A percentile compares a stretch with the other conserved stretches of the same genome.
Evolutionary conservation across 2,113 vertebrate genomes (phyloP).

Genomic region (Forbesichthys papilliferus): DNA sequence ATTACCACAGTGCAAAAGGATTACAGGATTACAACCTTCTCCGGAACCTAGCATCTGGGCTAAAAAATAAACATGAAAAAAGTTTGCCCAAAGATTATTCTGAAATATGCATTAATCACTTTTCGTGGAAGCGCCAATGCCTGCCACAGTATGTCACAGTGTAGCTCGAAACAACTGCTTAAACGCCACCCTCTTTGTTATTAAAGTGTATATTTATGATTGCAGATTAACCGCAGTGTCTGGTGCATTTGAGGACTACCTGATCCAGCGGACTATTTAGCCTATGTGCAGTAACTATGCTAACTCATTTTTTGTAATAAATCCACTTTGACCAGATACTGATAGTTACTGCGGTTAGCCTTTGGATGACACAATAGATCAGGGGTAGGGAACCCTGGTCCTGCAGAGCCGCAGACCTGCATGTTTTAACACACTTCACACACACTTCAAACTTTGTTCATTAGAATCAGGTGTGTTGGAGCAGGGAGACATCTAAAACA

Average conservation of each 20-base stretch:
- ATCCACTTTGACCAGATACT: too few species aligned
- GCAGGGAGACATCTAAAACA: too few species aligned
- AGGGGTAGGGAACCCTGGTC: too few species aligned
- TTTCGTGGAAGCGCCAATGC: constrained; percentile 22
- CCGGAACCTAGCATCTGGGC: constrained; percentile 40
- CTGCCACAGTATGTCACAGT: constrained; percentile 18
- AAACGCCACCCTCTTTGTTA: constrained; percentile 26
- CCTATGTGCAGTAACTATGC: too few species aligned
- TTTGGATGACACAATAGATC: constrained; percentile 11
- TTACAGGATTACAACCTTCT: constrained; percentile 63
- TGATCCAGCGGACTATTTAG: background rate
- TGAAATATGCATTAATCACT: constrained; percentile 34
- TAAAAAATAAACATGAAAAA: constrained; percentile 63
- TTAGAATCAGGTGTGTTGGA: too few species aligned
- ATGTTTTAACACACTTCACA: too few species aligned
- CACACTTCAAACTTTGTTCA: too few species aligned
- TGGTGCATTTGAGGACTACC: constrained; percentile 11
- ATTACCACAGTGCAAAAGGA: constrained; percentile 60
- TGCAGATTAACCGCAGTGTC: constrained; percentile 17
- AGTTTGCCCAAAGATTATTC: constrained; percentile 39
- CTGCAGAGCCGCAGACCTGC: too few species aligned
- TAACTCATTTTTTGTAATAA: too few species aligned
- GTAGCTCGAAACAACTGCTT: constrained; percentile 17
- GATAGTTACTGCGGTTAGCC: too few species aligned
- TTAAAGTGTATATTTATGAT: constrained; percentile 24